Base-by-base conservation (phyloP, 2,797 vertebrate species). In the Hoplostethus atlanticus region DNA sequence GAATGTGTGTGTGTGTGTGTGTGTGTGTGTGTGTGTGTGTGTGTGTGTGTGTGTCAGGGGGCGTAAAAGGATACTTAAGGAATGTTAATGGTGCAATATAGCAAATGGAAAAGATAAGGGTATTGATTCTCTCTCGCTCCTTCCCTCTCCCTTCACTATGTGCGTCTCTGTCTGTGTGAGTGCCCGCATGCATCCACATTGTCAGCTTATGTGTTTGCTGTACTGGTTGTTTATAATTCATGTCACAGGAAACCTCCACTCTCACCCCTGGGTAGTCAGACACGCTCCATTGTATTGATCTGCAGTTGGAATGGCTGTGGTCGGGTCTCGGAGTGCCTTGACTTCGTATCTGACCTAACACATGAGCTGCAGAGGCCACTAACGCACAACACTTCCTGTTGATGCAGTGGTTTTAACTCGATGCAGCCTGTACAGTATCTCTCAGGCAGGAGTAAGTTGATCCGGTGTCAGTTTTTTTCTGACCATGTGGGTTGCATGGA, bases 41-140 rank as follows among this genome's bases (percentile, higher is more conserved):
- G 64, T 8, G 40, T 58, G 36, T 34, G 34, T 9, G 38, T 16
- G 17, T 44, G 52, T 57, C 17, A 17, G n/a, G 0, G 5, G 46
- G 28, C 44, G 71, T 81, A 88, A 90, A 76, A 75, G 73, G 80
- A 86, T 74, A 87, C 80, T 84, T 82, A 73, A 76, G 53, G 78
- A 89, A 88, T 86, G 80, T 83, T 90, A 89, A 90, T 87, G 86
- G 83, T 82, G 84, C 77, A 77, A 77, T 82, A 74, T 9, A 54
- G 68, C 53, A 83, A 82, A 77, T 69, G 47, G 66, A 64, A 77
- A 71, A 73, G 72, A 73, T 70, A 51, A 54, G 61, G 13, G 44
- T 87, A 91, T 90, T 68, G 80, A 91, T 91, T 86, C 70, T 62
- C 48, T 79, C 71, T 67, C 54, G 36, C 38, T 67, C 17, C 28